phyloP scores from a whole-genome alignment of 2,888 invertebrate genomes.

The Idaea biselata region DNA sequence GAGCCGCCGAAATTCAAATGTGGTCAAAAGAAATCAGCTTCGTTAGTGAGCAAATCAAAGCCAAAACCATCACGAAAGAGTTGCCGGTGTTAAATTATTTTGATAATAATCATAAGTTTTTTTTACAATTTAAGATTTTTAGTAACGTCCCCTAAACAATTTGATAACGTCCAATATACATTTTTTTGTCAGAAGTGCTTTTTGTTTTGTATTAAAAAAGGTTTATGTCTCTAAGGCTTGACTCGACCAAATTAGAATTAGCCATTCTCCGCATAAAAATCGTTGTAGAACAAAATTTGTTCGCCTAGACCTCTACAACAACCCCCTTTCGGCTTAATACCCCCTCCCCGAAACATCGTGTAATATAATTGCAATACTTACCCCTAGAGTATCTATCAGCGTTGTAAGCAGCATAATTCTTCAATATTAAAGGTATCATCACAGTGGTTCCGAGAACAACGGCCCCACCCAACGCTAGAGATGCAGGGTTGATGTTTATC shows the following conservation, averaged over 20 bases:
- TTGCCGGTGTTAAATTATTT: constrained; percentile 2
- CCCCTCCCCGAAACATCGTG: no score
- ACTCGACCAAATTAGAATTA: no score
- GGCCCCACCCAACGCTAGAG: constrained; percentile 80
- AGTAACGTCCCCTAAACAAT: background rate
- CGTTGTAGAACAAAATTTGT: no score
- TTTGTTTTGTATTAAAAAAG: no score
- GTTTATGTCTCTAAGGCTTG: constrained; percentile 5
- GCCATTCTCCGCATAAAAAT: no score
- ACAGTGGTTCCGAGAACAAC: constrained; percentile 78
- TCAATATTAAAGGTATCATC: constrained; percentile 74
- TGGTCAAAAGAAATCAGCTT: constrained; percentile 41
- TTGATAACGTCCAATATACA: no score
- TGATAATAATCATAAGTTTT: background rate
- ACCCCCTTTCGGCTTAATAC: no score
- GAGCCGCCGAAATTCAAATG: constrained; percentile 47
- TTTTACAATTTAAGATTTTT: constrained; percentile 7
- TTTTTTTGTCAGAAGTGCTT: no score
- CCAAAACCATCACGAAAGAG: background rate
- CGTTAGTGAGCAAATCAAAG: constrained; percentile 21
- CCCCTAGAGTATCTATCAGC: constrained; percentile 51
- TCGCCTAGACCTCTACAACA: no score
- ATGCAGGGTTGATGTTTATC: constrained; percentile 82
- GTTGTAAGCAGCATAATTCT: constrained; percentile 36
- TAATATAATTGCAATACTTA: no score